These are phyloP conservation scores for Hydropotes inermis DNA, from an alignment of 2,113 vertebrate genomes.

Conservation along the genomic window DNA sequence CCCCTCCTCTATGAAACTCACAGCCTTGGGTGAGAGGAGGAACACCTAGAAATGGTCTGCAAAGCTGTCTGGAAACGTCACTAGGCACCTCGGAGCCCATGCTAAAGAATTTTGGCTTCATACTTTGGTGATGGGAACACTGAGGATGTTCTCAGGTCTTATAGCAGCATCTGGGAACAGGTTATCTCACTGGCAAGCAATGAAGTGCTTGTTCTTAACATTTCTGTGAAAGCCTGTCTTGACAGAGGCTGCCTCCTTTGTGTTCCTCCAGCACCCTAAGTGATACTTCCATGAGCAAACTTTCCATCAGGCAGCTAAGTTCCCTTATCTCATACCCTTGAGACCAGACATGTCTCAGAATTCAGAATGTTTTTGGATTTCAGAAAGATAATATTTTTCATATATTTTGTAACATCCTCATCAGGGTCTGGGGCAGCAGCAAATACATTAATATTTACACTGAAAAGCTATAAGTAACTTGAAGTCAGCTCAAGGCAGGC, in stretches of 20 bases:
- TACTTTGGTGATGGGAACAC: neutral
- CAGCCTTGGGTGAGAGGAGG: neutral
- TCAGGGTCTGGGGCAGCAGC: neutral
- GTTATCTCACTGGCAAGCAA: neutral
- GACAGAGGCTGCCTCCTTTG: neutral
- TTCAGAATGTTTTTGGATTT: slow-evolving; percentile 20
- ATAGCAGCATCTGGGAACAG: neutral
- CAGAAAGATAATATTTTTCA: slow-evolving; percentile 16
- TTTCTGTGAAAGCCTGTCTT: neutral
- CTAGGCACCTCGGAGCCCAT: neutral
- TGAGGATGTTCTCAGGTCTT: neutral
- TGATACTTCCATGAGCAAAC: neutral
- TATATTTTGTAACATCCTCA: neutral
- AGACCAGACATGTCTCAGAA: neutral
- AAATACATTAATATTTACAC: neutral
- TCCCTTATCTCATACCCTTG: neutral
- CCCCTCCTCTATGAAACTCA: neutral
- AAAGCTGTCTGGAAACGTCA: neutral
- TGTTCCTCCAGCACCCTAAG: neutral
- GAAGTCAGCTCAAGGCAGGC: neutral
- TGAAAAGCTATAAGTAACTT: neutral
- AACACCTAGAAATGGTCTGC: neutral
- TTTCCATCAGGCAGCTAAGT: neutral
- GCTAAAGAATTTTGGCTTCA: neutral
- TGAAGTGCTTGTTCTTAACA: neutral